phyloP scores from a whole-genome alignment of 1,140 invertebrate genomes.

The Propsilocerus akamusi region DNA sequence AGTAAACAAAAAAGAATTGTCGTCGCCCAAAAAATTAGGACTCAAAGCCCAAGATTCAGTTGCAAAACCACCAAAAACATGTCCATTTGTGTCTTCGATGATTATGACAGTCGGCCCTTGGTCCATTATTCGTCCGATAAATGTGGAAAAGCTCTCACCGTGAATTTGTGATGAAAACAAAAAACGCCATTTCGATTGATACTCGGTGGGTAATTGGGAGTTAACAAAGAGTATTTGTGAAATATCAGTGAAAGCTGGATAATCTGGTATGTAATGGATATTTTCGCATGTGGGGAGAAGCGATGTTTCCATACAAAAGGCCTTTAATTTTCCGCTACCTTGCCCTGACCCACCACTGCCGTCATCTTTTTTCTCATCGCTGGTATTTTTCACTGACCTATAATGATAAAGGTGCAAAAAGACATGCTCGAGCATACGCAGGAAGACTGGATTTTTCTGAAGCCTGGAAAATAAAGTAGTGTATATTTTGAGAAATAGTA shows the following conservation, averaged over 20 bases:
- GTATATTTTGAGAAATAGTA: neutral
- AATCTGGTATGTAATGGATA: slow-evolving; percentile 43
- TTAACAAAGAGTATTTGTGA: slow-evolving; percentile 62
- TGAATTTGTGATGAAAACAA: slow-evolving; percentile 66
- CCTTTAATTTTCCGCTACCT: slow-evolving; percentile 14
- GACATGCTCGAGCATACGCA: slow-evolving; percentile 29
- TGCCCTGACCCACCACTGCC: slow-evolving; percentile 12
- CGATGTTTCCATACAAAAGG: slow-evolving; percentile 5
- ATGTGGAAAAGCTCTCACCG: slow-evolving; percentile 66
- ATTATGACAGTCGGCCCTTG: slow-evolving; percentile 61
- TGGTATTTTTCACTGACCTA: slow-evolving; percentile 13
- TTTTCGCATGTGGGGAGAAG: neutral
- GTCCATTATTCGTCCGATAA: slow-evolving; percentile 52
- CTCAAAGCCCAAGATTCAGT: slow-evolving; percentile 50
- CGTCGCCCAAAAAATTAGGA: slow-evolving; percentile 39
- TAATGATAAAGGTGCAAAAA: slow-evolving; percentile 28
- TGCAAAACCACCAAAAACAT: slow-evolving; percentile 78
- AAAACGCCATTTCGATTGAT: slow-evolving; percentile 59
- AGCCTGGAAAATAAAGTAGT: slow-evolving; percentile 6
- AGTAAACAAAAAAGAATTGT: slow-evolving; percentile 64
- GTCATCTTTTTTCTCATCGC: slow-evolving; percentile 17
- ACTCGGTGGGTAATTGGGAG: slow-evolving; percentile 47
- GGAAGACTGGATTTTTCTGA: slow-evolving; percentile 18
- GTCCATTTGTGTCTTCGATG: slow-evolving; percentile 57
- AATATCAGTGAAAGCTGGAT: slow-evolving; percentile 55